phyloP scores from a whole-genome alignment of 2,797 vertebrate genomes.

The Loris lydekkerianus region DNA sequence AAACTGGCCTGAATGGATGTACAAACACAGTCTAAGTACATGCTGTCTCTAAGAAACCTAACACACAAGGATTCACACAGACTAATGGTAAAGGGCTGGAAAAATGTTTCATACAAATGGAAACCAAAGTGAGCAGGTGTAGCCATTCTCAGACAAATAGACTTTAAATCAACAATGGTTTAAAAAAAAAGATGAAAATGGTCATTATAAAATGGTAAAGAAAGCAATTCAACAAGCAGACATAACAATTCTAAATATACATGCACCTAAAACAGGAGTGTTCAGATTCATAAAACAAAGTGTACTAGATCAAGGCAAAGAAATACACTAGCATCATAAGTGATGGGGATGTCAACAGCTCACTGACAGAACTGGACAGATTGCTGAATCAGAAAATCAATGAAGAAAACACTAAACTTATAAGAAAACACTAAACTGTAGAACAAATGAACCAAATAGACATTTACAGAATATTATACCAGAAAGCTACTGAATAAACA shows the following conservation, averaged over 20 bases:
- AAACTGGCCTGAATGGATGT: not conserved
- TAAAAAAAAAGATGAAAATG: not conserved
- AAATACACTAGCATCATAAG: not conserved
- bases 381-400: not conserved
- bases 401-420: not conserved
- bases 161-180: not conserved
- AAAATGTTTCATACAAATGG: not conserved
- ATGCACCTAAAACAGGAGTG: not conserved
- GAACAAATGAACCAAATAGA: not conserved
- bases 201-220: not conserved
- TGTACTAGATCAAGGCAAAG: not conserved
- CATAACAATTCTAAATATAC: not conserved
- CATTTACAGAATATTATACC: not conserved
- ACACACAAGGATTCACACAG: not conserved
- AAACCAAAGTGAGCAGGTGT: not conserved
- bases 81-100: not conserved
- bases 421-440: not conserved
- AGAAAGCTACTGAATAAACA: not conserved
- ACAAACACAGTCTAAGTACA: not conserved
- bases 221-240: not conserved
- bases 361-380: not conserved
- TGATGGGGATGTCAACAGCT: not conserved
- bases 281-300: not conserved
- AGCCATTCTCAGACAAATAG: not conserved
- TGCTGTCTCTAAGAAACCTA: not conserved